A percentile compares a stretch with the other conserved stretches of the same genome.
These are phyloP conservation scores for Poecilia picta DNA, from an alignment of 2,797 vertebrate genomes.

Conservation along the genomic window DNA sequence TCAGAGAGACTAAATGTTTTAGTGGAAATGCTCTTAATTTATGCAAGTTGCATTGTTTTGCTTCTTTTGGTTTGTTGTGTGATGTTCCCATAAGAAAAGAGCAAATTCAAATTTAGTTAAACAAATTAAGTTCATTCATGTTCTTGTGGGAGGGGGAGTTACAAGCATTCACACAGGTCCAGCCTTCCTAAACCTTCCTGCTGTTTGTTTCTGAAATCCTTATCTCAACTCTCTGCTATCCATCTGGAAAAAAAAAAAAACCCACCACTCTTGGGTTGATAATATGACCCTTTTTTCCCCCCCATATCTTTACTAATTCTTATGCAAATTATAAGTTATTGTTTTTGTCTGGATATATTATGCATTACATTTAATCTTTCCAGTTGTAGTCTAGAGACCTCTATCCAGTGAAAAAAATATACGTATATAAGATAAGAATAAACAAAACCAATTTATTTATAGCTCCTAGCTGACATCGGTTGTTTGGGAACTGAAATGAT, in stretches of 20 bases:
- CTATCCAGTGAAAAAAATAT: background rate
- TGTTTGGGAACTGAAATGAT: background rate
- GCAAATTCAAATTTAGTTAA: conserved; percentile 35
- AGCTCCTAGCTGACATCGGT: background rate
- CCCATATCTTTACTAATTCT: conserved; percentile 13
- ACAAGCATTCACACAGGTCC: background rate
- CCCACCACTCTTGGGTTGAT: conserved; percentile 29
- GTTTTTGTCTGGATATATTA: background rate
- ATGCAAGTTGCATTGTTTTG: conserved; percentile 47
- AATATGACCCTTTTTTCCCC: conserved; percentile 2
- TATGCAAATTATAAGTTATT: background rate
- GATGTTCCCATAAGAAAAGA: conserved; percentile 56
- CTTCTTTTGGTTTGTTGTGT: conserved; percentile 20
- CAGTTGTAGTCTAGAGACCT: background rate
- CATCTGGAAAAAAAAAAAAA: conserved; percentile 27
- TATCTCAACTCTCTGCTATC: conserved; percentile 43
- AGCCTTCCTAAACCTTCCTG: background rate
- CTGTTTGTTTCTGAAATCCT: conserved; percentile 11
- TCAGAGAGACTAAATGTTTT: conserved; percentile 63
- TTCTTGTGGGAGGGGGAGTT: background rate
- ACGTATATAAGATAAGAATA: background rate
- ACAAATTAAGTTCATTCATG: conserved; percentile 45
- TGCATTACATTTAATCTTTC: background rate
- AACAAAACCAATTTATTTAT: background rate
- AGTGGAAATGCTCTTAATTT: conserved; percentile 58